Evolutionary conservation across 2,797 vertebrate species (phyloP).

Genomic region (Rhabdomys pumilio): DNA sequence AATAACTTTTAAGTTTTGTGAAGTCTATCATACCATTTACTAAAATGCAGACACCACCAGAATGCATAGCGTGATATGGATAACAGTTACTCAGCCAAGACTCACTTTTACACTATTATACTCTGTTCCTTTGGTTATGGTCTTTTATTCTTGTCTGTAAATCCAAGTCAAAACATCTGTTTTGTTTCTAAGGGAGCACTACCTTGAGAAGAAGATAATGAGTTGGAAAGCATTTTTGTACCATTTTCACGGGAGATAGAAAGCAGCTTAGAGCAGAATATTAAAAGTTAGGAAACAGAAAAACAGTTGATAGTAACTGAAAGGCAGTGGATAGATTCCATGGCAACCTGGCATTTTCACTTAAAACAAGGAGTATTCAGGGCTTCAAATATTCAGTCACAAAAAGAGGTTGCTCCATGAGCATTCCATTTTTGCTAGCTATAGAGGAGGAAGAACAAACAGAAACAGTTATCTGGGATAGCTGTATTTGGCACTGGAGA

Average conservation of each 20-base stretch:
- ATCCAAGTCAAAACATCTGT: background rate
- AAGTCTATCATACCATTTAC: background rate
- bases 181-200: background rate
- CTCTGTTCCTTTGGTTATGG: background rate
- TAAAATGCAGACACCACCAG: background rate
- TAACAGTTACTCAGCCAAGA: background rate
- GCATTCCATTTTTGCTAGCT: background rate
- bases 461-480: background rate
- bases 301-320: background rate
- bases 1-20: background rate
- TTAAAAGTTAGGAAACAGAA: background rate
- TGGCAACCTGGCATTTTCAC: background rate
- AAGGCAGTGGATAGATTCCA: background rate
- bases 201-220: background rate
- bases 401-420: background rate
- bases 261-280: background rate
- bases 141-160: background rate
- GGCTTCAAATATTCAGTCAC: background rate
- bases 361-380: background rate
- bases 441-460: background rate
- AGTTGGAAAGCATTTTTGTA: background rate
- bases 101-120: background rate
- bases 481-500: background rate
- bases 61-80: no score
- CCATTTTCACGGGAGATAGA: background rate